Evolutionary conservation across 64 coral and sea anemone genomes (phyloP).

Genomic region (Montipora foliosa): DNA sequence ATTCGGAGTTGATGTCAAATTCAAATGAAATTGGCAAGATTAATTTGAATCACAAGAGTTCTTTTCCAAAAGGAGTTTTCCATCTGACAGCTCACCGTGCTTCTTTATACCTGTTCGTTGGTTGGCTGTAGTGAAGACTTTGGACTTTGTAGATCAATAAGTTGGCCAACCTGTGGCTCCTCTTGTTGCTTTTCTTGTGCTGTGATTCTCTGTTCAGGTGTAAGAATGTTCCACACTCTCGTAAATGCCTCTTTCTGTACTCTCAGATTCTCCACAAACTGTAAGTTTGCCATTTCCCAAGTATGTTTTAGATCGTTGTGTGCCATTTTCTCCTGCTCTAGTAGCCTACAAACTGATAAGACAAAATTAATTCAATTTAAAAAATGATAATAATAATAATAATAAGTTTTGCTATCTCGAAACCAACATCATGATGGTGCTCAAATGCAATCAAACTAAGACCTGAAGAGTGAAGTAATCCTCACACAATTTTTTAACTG

Average conservation of each 20-base stretch:
- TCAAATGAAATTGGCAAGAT: no score
- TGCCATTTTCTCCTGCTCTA: conserved; percentile 93
- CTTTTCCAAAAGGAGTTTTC: no score
- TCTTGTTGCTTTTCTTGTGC: conserved; percentile 50
- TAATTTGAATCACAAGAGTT: no score
- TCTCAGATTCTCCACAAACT: conserved; percentile 82
- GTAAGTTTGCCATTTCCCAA: conserved; percentile 98
- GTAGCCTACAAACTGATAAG: conserved; percentile 18
- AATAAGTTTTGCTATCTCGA: not conserved
- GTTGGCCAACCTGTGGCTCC: not conserved
- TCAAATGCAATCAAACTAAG: no score
- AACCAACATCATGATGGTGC: not conserved
- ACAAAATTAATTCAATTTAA: not conserved
- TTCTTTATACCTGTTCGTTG: not conserved
- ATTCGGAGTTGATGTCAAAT: no score
- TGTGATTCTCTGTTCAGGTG: conserved; percentile 73
- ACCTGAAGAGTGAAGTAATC: no score
- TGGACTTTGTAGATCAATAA: conserved; percentile 49
- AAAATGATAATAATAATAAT: not conserved
- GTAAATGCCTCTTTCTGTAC: conserved; percentile 66
- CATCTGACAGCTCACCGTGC: not conserved
- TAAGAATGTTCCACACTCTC: conserved; percentile 81
- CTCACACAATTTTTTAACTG: no score
- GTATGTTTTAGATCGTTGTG: conserved; percentile 94
- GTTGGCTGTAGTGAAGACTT: conserved; percentile 21